Evolutionary conservation across 53 echinoderm and acorn worm species (phyloP).

Genomic region (Echinarachnius parma): DNA sequence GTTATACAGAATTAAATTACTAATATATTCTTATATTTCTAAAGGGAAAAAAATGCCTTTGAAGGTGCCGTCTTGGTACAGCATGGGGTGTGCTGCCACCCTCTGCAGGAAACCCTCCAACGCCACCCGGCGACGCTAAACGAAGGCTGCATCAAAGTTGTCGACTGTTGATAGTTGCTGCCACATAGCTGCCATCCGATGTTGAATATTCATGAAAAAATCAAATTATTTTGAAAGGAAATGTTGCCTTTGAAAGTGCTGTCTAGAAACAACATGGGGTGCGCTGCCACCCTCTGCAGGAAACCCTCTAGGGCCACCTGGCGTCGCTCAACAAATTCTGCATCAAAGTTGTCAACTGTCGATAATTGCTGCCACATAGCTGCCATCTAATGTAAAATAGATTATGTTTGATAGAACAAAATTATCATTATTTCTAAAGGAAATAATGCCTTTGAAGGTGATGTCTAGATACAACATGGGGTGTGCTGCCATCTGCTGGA

Average conservation of each 20-base stretch:
- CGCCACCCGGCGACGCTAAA: constrained; percentile 80
- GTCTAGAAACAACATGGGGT: constrained; percentile 71
- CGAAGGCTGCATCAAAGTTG: constrained; percentile 96
- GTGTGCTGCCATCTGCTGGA: constrained; percentile 75
- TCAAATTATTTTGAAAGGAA: no score
- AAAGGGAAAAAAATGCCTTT: no score
- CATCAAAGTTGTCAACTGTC: constrained; percentile 98
- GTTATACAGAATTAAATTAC: no score
- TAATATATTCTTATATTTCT: no score
- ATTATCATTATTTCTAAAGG: no score
- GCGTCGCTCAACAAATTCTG: constrained; percentile 89
- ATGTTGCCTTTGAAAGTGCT: constrained; percentile 71
- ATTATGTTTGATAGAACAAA: no score
- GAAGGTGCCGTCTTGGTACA: constrained; percentile 74
- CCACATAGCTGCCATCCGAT: constrained; percentile 92
- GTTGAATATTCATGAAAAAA: no score
- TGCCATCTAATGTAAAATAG: constrained; percentile 77
- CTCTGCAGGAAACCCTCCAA: constrained; percentile 88
- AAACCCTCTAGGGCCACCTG: constrained; percentile 85
- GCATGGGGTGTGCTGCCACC: constrained; percentile 71
- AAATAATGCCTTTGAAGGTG: no score
- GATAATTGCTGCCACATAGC: constrained; percentile 95
- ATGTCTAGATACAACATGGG: constrained; percentile 57
- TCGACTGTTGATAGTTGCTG: constrained; percentile 95
- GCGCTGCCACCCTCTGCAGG: constrained; percentile 82